Evolutionary conservation across 2,797 vertebrate genomes (phyloP).

Genomic region (Mionectes olivaceus): DNA sequence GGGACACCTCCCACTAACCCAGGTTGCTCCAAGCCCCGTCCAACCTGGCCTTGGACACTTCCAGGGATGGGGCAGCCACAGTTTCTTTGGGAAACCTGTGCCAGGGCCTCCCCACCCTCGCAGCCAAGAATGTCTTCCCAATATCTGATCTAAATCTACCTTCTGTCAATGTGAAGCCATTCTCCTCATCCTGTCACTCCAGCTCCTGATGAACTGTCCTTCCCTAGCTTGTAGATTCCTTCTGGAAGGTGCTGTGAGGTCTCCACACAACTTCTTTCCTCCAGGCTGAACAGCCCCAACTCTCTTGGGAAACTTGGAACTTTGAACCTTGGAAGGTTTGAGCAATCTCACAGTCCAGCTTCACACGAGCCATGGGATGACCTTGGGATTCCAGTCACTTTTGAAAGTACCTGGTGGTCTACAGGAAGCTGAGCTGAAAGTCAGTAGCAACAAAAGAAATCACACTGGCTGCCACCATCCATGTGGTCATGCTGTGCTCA

Average conservation of each 20-base stretch:
- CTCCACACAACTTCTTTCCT: background rate
- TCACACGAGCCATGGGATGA: background rate
- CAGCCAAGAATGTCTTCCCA: background rate
- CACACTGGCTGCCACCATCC: background rate
- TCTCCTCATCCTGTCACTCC: rapidly evolving
- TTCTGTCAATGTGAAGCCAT: background rate
- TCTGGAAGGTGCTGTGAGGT: background rate
- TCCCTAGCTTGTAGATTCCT: no score
- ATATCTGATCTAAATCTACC: rapidly evolving
- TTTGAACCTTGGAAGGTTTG: background rate
- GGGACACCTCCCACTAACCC: background rate
- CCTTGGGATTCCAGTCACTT: background rate
- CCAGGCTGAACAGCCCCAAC: background rate
- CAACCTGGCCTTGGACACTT: background rate
- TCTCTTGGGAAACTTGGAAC: background rate
- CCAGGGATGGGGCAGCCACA: background rate
- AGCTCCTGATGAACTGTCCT: background rate
- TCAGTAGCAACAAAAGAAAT: background rate
- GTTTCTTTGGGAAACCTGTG: background rate
- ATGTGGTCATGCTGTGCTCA: background rate
- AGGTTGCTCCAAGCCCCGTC: background rate
- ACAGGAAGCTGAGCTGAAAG: background rate
- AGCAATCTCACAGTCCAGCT: background rate
- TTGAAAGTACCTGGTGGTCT: background rate
- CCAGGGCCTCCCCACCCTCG: background rate